Conservation (phyloP, 2,888 invertebrate genomes). For the Agonopterix arenella region DNA sequence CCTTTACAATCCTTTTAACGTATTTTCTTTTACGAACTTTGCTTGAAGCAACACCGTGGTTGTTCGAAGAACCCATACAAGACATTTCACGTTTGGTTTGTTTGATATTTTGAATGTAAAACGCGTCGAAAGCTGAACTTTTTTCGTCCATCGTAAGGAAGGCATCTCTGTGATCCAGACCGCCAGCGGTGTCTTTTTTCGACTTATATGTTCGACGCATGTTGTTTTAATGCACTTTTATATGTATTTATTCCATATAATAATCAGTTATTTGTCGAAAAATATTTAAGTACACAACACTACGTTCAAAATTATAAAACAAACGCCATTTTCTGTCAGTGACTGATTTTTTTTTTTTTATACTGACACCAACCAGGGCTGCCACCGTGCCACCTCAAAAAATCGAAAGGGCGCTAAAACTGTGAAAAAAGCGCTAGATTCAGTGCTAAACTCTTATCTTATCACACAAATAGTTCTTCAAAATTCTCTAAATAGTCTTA, state of each 20-base stretch:
- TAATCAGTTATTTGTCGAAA: background rate
- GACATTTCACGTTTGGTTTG: slow-evolving; percentile 62
- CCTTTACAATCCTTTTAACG: slow-evolving; percentile 55
- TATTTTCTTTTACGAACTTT: slow-evolving; percentile 61
- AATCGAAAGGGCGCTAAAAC: too few relatives aligned
- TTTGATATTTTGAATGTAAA: slow-evolving; percentile 65
- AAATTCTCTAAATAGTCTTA: too few relatives aligned
- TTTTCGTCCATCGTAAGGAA: slow-evolving; percentile 47
- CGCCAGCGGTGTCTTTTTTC: slow-evolving; percentile 46
- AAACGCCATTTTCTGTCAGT: slow-evolving; percentile 1
- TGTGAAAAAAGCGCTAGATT: too few relatives aligned
- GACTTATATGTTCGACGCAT: slow-evolving; percentile 62
- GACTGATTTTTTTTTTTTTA: too few relatives aligned
- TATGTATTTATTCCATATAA: background rate
- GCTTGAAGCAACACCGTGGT: slow-evolving; percentile 31
- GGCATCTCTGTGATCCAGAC: slow-evolving; percentile 47
- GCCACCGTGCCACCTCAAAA: too few relatives aligned
- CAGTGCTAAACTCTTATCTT: too few relatives aligned
- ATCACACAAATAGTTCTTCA: too few relatives aligned
- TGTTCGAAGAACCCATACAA: slow-evolving; percentile 37
- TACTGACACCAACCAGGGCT: too few relatives aligned
- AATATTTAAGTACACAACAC: background rate
- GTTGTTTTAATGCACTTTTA: slow-evolving; percentile 5
- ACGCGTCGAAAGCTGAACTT: slow-evolving; percentile 57
- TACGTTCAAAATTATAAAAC: slow-evolving; percentile 7